phyloP scores from a whole-genome alignment of 2,888 invertebrate genomes.

The Ephialtes manifestator region DNA sequence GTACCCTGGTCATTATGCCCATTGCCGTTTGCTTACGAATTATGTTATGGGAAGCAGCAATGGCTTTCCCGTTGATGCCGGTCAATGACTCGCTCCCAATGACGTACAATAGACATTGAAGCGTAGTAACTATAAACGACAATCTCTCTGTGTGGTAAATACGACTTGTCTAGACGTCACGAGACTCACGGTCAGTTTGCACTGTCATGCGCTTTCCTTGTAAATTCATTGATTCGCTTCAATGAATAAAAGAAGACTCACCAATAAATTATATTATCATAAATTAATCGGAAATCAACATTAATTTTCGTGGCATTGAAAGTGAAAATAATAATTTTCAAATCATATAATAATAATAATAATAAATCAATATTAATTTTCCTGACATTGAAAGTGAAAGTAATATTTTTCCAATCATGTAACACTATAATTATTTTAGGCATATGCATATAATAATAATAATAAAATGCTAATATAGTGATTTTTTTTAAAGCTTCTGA shows the following conservation, averaged over 20 bases:
- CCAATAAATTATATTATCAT: background rate
- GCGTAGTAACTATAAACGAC: conserved; percentile 11
- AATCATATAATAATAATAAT: background rate
- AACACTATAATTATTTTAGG: background rate
- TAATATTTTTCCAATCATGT: background rate
- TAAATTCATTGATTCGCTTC: conserved; percentile 1
- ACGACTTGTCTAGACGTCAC: background rate
- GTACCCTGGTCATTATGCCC: conserved; percentile 13
- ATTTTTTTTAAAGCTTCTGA: too few species aligned
- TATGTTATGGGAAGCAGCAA: conserved; percentile 6
- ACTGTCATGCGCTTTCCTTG: background rate
- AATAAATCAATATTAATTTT: background rate
- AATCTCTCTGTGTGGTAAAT: conserved; percentile 7
- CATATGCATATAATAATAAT: background rate
- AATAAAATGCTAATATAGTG: background rate
- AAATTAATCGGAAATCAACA: background rate
- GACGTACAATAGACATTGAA: conserved; percentile 9
- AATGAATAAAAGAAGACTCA: background rate
- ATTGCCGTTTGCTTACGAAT: background rate
- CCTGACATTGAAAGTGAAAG: background rate
- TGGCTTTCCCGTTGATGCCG: conserved; percentile 12
- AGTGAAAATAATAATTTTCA: background rate
- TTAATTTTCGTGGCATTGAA: background rate
- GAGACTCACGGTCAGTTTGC: conserved; percentile 1
- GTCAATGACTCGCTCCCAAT: conserved; percentile 16